Conservation (phyloP, 2,113 vertebrate species). For the Daboia siamensis region DNA sequence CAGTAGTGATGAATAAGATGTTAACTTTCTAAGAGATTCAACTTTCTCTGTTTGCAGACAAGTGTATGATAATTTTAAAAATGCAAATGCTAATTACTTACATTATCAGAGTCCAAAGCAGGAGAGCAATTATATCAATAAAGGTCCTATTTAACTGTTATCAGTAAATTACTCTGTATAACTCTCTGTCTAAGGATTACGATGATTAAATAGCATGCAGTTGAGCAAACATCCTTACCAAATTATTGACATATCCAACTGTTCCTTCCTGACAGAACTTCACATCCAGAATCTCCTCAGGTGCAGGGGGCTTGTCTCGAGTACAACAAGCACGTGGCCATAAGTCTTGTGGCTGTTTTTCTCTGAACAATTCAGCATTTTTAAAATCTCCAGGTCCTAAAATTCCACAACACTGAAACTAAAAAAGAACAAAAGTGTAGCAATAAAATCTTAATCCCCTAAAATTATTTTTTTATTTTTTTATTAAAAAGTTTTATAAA, state of each 20-base stretch:
- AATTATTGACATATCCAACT: background rate
- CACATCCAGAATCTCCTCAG: slow-evolving; percentile 38
- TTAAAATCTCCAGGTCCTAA: slow-evolving; percentile 60
- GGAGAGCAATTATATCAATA: background rate
- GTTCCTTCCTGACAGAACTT: background rate
- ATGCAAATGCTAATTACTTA: background rate
- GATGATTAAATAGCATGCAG: background rate
- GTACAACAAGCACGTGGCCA: slow-evolving; percentile 54
- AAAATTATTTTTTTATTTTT: too few relatives aligned
- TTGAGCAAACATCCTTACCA: background rate
- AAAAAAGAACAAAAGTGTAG: background rate
- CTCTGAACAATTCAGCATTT: slow-evolving; percentile 50
- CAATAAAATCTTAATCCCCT: background rate
- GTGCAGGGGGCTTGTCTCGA: slow-evolving; percentile 23
- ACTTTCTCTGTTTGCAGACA: background rate
- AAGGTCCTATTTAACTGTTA: background rate
- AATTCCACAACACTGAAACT: slow-evolving; percentile 67
- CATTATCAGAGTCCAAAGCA: background rate
- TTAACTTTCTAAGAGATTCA: background rate
- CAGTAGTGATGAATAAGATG: background rate
- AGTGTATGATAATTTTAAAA: background rate
- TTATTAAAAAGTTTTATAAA: too few relatives aligned
- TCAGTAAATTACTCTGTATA: background rate
- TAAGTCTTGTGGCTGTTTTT: slow-evolving; percentile 40
- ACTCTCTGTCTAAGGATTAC: background rate